Conservation (phyloP, 2,113 vertebrate species). For the Cebidichthys violaceus region DNA sequence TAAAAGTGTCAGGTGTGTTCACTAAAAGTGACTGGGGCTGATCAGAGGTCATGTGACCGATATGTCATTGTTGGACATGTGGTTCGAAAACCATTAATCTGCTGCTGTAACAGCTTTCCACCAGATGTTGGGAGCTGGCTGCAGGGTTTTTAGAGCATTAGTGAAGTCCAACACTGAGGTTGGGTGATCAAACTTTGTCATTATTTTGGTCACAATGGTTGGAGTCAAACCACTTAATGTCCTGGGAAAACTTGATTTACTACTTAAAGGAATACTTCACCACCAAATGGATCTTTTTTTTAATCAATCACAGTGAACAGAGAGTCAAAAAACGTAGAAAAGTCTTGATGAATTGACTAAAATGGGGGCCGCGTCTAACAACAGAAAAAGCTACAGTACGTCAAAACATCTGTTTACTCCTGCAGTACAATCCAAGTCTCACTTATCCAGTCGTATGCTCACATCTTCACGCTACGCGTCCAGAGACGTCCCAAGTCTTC, state of each 20-base stretch:
- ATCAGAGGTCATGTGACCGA: neutral
- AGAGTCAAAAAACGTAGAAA: neutral
- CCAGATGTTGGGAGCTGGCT: neutral
- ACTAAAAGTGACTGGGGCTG: neutral
- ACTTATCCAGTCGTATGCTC: neutral
- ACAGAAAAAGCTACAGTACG: neutral
- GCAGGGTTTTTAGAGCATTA: neutral
- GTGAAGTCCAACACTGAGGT: neutral
- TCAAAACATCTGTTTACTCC: neutral
- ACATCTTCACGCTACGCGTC: too few relatives aligned
- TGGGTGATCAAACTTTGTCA: neutral
- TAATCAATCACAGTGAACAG: neutral
- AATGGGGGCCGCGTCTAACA: too few relatives aligned
- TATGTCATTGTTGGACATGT: neutral
- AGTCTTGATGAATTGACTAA: neutral
- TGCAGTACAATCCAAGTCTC: neutral
- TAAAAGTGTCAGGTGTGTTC: slow-evolving; percentile 36
- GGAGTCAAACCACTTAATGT: neutral
- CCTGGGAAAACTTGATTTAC: neutral
- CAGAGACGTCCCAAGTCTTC: neutral
- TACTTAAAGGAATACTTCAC: neutral
- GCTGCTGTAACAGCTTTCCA: neutral
- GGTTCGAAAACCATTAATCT: neutral
- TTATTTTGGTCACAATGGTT: neutral
- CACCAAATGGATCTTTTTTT: neutral